phyloP scores from a whole-genome alignment of 2,888 invertebrate genomes.

The Cephus rjabovi region DNA sequence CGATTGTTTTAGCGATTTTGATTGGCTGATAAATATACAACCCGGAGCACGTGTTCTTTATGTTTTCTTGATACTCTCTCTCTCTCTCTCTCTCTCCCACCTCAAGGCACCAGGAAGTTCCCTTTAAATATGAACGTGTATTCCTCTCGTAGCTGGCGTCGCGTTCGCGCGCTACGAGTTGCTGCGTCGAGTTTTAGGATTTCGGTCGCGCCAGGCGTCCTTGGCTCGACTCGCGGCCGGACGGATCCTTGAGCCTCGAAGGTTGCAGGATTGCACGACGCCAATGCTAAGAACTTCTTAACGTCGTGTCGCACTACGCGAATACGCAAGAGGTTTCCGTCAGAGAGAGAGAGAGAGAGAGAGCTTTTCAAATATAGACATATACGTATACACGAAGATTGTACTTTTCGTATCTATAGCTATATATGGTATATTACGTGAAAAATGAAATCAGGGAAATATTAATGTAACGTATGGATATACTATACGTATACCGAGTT shows the following conservation, averaged over 20 bases:
- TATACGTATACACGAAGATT: neutral
- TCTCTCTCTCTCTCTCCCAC: neutral
- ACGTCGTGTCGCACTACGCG: conserved; percentile 12
- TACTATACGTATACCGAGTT: neutral
- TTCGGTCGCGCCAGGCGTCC: conserved; percentile 18
- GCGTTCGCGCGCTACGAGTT: neutral
- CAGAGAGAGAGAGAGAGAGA: conserved; percentile 5
- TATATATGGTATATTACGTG: neutral
- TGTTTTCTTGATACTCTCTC: neutral
- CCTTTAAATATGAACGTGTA: neutral
- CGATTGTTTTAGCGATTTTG: neutral
- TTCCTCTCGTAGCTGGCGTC: neutral
- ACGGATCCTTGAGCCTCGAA: conserved; percentile 37
- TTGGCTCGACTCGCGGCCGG: conserved; percentile 23
- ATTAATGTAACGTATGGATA: neutral
- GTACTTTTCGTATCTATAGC: neutral
- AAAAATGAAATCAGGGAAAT: neutral
- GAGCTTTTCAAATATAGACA: conserved; percentile 21
- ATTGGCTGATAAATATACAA: neutral
- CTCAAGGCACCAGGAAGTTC: neutral
- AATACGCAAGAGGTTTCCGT: conserved; percentile 21
- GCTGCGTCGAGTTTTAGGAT: neutral
- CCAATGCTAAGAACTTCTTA: conserved; percentile 38
- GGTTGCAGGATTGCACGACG: conserved; percentile 46
- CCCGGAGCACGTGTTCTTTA: neutral